A percentile compares a stretch with the other conserved stretches of the same genome.
Evolutionary conservation across 2,888 invertebrate genomes (phyloP).

Genomic region (Polyommatus iphigenia): DNA sequence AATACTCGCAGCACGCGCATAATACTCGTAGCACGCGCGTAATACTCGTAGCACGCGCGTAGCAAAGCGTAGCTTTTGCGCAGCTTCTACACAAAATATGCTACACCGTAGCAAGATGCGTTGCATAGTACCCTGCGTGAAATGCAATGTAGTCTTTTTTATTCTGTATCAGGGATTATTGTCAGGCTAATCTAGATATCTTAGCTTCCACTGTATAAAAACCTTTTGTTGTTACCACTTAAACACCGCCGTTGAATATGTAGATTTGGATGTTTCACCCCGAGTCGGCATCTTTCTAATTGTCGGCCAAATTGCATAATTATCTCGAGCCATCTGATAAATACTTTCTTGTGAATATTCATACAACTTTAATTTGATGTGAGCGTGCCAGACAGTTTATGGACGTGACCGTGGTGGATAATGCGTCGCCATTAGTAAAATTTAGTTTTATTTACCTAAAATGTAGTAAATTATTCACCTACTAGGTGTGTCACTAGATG

Average conservation of each 20-base stretch:
- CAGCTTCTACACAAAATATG: too few species aligned
- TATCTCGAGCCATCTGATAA: conserved; percentile 37
- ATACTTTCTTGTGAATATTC: conserved; percentile 30
- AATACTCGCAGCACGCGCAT: not conserved
- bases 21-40: not conserved
- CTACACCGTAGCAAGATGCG: too few species aligned
- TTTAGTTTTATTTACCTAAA: not conserved
- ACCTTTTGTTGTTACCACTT: conserved; percentile 39
- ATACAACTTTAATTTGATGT: conserved; percentile 34
- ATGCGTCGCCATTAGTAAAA: not conserved
- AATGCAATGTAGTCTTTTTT: not conserved
- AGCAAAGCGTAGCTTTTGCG: too few species aligned
- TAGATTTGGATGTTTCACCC: conserved; percentile 46
- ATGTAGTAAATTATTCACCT: too few species aligned
- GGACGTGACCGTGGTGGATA: not conserved
- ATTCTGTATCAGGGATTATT: not conserved
- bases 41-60: not conserved
- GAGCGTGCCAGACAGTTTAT: conserved; percentile 5
- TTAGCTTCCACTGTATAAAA: not conserved
- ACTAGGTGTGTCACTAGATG: too few species aligned
- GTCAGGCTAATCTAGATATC: not conserved
- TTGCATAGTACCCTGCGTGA: too few species aligned
- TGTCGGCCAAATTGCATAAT: conserved; percentile 35
- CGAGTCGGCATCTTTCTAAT: conserved; percentile 40
- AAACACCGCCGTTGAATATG: conserved; percentile 49